Evolutionary conservation across 1,140 invertebrate species (phyloP).

Genomic region (Calosoma granatense): DNA sequence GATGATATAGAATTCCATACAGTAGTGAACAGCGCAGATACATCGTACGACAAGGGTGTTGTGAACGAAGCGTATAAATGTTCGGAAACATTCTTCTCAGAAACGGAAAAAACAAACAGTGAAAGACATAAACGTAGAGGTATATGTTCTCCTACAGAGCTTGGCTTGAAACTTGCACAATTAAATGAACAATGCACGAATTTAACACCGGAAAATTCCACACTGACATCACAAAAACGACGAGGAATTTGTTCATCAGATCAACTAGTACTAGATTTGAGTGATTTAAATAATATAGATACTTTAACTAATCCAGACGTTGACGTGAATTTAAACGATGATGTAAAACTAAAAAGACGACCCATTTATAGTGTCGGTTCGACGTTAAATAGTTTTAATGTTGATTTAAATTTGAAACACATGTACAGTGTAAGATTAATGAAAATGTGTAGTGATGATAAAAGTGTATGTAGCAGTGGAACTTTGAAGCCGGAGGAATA

Average conservation of each 20-base stretch:
- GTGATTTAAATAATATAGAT: slow-evolving; percentile 30
- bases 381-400: slow-evolving; percentile 1
- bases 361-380: slow-evolving; percentile 4
- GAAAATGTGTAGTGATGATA: neutral
- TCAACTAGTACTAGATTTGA: slow-evolving; percentile 29
- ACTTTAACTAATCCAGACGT: slow-evolving; percentile 30
- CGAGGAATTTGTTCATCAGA: slow-evolving; percentile 44
- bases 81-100: neutral
- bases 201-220: slow-evolving; percentile 12
- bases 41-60: slow-evolving; percentile 10
- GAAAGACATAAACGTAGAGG: slow-evolving; percentile 31
- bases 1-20: slow-evolving; percentile 39
- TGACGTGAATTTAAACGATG: slow-evolving; percentile 22
- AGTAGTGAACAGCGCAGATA: slow-evolving; percentile 34
- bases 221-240: slow-evolving; percentile 40
- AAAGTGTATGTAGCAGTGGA: slow-evolving; percentile 4
- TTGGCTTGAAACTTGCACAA: slow-evolving; percentile 28
- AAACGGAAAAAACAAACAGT: neutral
- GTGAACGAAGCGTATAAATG: slow-evolving; percentile 12
- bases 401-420: neutral
- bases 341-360: neutral
- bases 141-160: slow-evolving; percentile 36
- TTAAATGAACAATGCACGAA: slow-evolving; percentile 18
- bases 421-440: neutral
- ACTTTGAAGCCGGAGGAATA: slow-evolving; percentile 16